phyloP scores from a whole-genome alignment of 2,113 vertebrate genomes.

The Melanerpes aurifrons region DNA sequence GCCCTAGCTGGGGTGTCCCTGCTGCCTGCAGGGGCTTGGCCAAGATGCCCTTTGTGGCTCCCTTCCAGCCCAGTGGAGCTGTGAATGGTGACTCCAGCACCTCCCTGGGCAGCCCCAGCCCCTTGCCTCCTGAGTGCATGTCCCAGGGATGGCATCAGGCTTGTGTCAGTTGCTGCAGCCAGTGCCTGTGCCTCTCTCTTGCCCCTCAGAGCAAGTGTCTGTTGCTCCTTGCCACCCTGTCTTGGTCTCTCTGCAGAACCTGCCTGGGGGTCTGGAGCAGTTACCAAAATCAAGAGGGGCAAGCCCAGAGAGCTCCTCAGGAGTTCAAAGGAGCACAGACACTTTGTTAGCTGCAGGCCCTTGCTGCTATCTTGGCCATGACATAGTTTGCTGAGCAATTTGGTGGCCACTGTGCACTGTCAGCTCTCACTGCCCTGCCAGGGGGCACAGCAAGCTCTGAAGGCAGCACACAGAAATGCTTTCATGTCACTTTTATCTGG shows the following conservation, averaged over 20 bases:
- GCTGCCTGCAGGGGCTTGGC: no score
- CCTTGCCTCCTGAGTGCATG: background rate
- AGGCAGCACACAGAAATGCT: background rate
- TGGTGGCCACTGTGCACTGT: background rate
- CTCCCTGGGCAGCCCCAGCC: no score
- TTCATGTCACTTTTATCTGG: slow-evolving; percentile 35
- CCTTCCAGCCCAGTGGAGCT: no score
- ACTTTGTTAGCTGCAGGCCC: slow-evolving; percentile 2
- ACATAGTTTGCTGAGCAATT: slow-evolving; percentile 49
- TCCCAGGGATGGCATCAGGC: rapidly evolving
- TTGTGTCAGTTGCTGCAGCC: background rate
- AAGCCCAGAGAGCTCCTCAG: background rate
- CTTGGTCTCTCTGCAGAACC: background rate
- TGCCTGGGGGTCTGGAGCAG: background rate
- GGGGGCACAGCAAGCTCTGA: background rate
- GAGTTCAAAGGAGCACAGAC: slow-evolving; percentile 35
- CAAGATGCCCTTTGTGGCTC: no score
- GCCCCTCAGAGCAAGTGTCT: background rate
- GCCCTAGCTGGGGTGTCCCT: no score
- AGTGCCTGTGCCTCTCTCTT: background rate
- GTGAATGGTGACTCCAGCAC: no score
- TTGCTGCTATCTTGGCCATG: slow-evolving; percentile 48
- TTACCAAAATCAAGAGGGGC: slow-evolving; percentile 21
- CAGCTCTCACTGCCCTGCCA: background rate
- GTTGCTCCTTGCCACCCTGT: background rate